Conservation (phyloP, 92 coral and sea anemone species). For the Scolanthus callimorphus region DNA sequence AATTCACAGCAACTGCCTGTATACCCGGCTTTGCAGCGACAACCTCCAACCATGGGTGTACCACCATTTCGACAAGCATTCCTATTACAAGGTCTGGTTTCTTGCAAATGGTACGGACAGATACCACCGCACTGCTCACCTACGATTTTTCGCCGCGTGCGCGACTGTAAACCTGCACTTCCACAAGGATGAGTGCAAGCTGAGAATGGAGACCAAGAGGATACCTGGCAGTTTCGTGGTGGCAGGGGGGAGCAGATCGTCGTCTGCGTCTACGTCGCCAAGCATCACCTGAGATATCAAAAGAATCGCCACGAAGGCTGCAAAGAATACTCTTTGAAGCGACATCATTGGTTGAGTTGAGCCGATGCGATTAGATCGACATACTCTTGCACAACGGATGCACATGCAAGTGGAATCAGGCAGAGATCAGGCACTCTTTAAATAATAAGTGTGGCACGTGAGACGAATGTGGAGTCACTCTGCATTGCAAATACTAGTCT, state of each 20-base stretch:
- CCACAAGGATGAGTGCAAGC: constrained; percentile 54
- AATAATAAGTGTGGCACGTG: too few relatives aligned
- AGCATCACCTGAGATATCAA: too few relatives aligned
- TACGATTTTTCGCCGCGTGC: constrained; percentile 36
- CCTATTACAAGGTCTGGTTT: constrained; percentile 36
- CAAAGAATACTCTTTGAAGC: too few relatives aligned
- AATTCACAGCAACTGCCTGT: too few relatives aligned
- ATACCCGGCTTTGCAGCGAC: constrained; percentile 39
- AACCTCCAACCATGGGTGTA: constrained; percentile 21
- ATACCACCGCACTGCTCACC: constrained; percentile 44
- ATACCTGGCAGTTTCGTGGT: constrained; percentile 53
- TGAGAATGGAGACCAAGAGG: constrained; percentile 50
- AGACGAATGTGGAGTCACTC: too few relatives aligned
- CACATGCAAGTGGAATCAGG: too few relatives aligned
- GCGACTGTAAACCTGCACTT: constrained; percentile 36
- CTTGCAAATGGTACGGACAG: constrained; percentile 32
- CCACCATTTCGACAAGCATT: constrained; percentile 39
- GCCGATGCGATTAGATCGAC: too few relatives aligned
- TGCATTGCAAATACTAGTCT: too few relatives aligned
- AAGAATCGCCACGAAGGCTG: too few relatives aligned
- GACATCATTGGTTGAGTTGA: too few relatives aligned
- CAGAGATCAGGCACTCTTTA: too few relatives aligned
- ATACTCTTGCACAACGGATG: too few relatives aligned
- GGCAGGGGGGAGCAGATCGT: constrained; percentile 51
- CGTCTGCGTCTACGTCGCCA: constrained; percentile 40